A percentile compares a stretch with the other conserved stretches of the same genome.
phyloP scores from a whole-genome alignment of 1,140 invertebrate species.

The Chlorops oryzae region DNA sequence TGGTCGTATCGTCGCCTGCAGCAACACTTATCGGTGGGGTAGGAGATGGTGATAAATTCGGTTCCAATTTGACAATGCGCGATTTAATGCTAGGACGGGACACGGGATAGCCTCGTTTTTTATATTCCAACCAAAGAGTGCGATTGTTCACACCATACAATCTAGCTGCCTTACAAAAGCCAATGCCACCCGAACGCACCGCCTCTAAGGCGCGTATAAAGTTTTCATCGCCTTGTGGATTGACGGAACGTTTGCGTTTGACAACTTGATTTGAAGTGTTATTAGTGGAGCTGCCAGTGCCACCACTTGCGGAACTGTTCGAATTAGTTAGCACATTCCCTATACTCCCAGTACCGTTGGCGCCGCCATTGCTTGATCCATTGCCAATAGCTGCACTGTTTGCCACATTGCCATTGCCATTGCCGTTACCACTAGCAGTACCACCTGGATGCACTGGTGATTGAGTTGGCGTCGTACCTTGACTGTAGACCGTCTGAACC shows the following conservation, averaged over 20 bases:
- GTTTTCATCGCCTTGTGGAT: constrained; percentile 72
- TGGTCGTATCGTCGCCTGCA: constrained; percentile 35
- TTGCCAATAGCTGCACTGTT: constrained; percentile 17
- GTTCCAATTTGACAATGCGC: constrained; percentile 59
- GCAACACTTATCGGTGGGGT: constrained; percentile 45
- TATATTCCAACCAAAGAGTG: constrained; percentile 77
- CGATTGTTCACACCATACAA: constrained; percentile 77
- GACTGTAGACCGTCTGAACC: constrained; percentile 47
- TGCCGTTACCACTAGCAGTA: constrained; percentile 16
- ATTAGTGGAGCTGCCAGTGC: constrained; percentile 25
- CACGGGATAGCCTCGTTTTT: constrained; percentile 72
- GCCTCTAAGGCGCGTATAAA: constrained; percentile 72
- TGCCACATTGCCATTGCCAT: constrained; percentile 10
- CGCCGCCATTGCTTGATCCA: constrained; percentile 7
- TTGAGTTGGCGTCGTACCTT: constrained; percentile 44
- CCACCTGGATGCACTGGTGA: constrained; percentile 37
- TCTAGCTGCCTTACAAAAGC: constrained; percentile 75
- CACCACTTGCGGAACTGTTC: constrained; percentile 5
- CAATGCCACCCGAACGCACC: constrained; percentile 72
- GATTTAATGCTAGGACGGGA: constrained; percentile 67
- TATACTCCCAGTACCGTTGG: constrained; percentile 13
- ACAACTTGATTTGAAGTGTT: constrained; percentile 47
- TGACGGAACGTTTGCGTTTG: constrained; percentile 59
- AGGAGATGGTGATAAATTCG: constrained; percentile 52
- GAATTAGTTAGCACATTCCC: too few relatives aligned